These are phyloP conservation scores for Plagodis dolabraria DNA, from an alignment of 2,888 invertebrate genomes.

Conservation along the genomic window DNA sequence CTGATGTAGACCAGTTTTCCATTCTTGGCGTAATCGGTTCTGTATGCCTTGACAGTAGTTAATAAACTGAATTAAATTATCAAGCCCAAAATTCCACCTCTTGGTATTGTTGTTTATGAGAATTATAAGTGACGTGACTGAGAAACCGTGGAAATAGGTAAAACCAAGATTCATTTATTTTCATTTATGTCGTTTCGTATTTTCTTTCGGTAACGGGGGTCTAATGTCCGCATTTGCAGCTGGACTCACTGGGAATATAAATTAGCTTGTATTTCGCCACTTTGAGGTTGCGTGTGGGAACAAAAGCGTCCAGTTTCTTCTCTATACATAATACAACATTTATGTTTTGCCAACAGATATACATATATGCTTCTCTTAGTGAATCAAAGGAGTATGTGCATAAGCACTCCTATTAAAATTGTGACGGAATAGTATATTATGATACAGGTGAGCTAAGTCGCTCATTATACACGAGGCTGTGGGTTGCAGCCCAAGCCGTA, in stretches of 20 bases:
- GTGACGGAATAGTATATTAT: no score
- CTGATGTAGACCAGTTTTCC: no score
- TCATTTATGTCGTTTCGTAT: constrained; percentile 56
- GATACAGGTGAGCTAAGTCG: no score
- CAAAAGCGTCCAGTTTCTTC: constrained; percentile 29
- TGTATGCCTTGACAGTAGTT: not conserved
- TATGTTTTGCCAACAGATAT: no score
- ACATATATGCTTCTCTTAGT: no score
- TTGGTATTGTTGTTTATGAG: constrained; percentile 14
- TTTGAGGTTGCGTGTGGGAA: constrained; percentile 36
- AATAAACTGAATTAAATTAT: no score
- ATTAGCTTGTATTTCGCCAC: constrained; percentile 50
- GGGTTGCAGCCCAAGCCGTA: no score
- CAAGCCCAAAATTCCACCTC: constrained; percentile 1
- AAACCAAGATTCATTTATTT: constrained; percentile 57
- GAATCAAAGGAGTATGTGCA: no score
- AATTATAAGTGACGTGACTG: constrained; percentile 29
- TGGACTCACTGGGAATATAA: constrained; percentile 51
- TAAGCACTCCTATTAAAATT: no score
- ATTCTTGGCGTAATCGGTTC: no score
- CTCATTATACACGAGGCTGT: no score
- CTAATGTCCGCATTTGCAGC: constrained; percentile 37
- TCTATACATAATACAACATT: no score
- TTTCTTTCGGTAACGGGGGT: constrained; percentile 41
- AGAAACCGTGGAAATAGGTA: constrained; percentile 37